phyloP scores from a whole-genome alignment of 1,140 invertebrate genomes.

The Tribolium castaneum region DNA sequence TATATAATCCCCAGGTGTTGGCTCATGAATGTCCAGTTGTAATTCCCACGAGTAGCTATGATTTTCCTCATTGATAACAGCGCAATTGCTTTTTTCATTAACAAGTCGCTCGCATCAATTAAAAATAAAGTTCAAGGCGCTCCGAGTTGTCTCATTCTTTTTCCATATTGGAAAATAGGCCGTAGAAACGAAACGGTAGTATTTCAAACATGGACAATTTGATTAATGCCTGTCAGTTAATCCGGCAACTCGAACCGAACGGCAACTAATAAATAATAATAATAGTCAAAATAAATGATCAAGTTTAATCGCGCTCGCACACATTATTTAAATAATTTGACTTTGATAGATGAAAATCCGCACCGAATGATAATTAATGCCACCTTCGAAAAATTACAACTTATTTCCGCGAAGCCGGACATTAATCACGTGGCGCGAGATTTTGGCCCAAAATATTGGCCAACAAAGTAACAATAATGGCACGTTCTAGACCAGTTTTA shows the following conservation, averaged over 20 bases:
- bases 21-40: not conserved
- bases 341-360: slow-evolving; percentile 28
- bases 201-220: slow-evolving; percentile 29
- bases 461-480: not conserved
- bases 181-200: slow-evolving; percentile 11
- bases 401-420: not conserved
- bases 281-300: slow-evolving; percentile 29
- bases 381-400: slow-evolving; percentile 18
- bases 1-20: not conserved
- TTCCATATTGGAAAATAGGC: not conserved
- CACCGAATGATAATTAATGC: slow-evolving; percentile 11
- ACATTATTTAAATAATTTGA: slow-evolving; percentile 32
- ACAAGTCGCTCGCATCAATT: not conserved
- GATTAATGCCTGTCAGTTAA: slow-evolving; percentile 35
- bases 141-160: not conserved
- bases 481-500: not conserved
- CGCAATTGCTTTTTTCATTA: not conserved
- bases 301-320: slow-evolving; percentile 16
- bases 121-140: slow-evolving; percentile 13
- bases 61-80: slow-evolving; percentile 12
- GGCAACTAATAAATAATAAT: slow-evolving; percentile 29
- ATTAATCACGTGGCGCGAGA: not conserved
- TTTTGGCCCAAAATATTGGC: not conserved
- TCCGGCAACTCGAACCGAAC: slow-evolving; percentile 2
- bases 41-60: not conserved